Evolutionary conservation across 2,888 invertebrate genomes (phyloP), one percentile per base, ranked within the genome.

Genomic region (Polymixis flavicincta): DNA sequence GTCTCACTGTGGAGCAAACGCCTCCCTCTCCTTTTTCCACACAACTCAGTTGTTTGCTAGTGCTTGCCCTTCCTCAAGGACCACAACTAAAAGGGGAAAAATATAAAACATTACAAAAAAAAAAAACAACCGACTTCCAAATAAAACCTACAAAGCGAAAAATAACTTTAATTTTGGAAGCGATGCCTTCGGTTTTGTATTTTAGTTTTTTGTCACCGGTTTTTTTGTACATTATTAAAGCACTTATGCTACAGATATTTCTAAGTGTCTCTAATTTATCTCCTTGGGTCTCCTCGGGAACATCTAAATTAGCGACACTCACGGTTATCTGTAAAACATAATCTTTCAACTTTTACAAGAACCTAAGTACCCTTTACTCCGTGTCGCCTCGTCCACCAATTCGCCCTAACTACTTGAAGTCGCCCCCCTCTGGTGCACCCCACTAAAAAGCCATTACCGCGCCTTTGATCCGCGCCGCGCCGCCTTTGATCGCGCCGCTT

Each of bases 381-480:
- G 22, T 59, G 84, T 88, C 87, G 59, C 66, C 42, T 28, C 64
- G 74, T 76, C 74, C 82, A 84, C 83, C 69, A 72, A 85, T 88
- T 84, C 88, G 82, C 93, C 93, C 93, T 88, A 89, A 91, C 92
- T 92, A 92, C 95, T 94, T 90, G 90, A 92, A 88, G 85, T 74
- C 83, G 84, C 88, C 88, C 87, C 89, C 85, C 80, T 84, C 70
- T 74, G 69, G 83, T 88, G 84, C 89, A 85, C 90, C 91, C 90
- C 92, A 91, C 93, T 94, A 93, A 94, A 95, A 94, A 95, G 93
- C 95, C 94, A 95, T 95, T 95, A 95, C 90, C 87, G 88, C 88
- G 91, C 90, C 95, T 95, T 95, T 95, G 95, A 95, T 94, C 91
- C 93, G 89, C 89, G 89, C 92, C 93, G 92, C 93, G 84, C 87